Evolutionary conservation across 2,113 vertebrate species (phyloP).

Genomic region (Eptatretus burgeri): DNA sequence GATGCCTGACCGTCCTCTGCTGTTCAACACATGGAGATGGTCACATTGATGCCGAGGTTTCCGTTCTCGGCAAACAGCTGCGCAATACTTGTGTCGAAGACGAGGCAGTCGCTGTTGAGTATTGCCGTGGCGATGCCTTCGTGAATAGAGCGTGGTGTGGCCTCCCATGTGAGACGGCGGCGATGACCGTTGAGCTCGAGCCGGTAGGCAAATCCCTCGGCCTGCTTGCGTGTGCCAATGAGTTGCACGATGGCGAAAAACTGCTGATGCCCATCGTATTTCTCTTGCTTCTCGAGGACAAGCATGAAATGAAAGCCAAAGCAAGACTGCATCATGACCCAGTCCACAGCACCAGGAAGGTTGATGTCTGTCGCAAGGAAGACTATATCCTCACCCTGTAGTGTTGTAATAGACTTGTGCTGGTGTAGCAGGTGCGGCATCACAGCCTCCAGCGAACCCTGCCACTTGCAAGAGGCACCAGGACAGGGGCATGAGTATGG

Average conservation of each 20-base stretch:
- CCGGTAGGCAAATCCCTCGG: conserved; percentile 28
- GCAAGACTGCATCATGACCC: conserved; percentile 37
- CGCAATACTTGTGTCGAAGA: conserved; percentile 27
- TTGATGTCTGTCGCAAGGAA: conserved; percentile 32
- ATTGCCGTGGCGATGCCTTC: conserved; percentile 24
- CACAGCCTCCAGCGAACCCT: conserved; percentile 25
- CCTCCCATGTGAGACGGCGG: conserved; percentile 30
- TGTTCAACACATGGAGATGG: conserved; percentile 29
- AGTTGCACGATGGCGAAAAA: conserved; percentile 30
- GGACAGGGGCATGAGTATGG: conserved; percentile 34
- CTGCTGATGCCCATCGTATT: conserved; percentile 28
- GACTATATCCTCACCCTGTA: conserved; percentile 32
- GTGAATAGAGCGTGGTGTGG: conserved; percentile 28
- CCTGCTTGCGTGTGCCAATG: conserved; percentile 26
- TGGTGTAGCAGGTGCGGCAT: conserved; percentile 66
- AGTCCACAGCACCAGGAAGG: conserved; percentile 26
- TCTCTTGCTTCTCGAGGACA: conserved; percentile 31
- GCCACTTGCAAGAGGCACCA: conserved; percentile 29
- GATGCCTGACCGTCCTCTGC: background rate
- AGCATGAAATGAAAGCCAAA: conserved; percentile 33
- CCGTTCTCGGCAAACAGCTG: conserved; percentile 28
- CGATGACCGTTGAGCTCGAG: conserved; percentile 29
- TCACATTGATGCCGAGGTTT: conserved; percentile 29
- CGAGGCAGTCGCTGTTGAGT: conserved; percentile 30
- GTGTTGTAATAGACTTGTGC: conserved; percentile 44